Evolutionary conservation across 2,888 invertebrate species (phyloP), one percentile per base, ranked within the genome.

Genomic region (Tetragonula carbonaria): DNA sequence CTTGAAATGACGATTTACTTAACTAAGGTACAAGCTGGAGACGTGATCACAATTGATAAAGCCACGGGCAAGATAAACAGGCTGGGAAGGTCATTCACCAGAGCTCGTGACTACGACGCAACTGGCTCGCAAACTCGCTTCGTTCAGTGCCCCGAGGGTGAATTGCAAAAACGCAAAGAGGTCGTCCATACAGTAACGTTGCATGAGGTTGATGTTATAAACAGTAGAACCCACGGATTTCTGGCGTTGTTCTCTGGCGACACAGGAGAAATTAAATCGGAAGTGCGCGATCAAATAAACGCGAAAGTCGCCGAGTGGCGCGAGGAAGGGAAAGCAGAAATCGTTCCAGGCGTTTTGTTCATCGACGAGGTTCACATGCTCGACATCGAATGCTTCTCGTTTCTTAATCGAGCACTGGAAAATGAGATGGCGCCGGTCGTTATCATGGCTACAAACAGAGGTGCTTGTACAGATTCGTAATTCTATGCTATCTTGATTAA

Each of bases 141-240:
- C 95, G 99, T 99, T 0, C 99, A 99, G 91, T 99, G 99, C 93
- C 99, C 99, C 0, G 99, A 99, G 92, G 99, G 99, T 0, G 99
- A 99, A 94, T 95, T 99, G 16, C 99, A 99, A 95, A 99, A 99
- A 93, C 96, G 99, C 38, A 99, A 99, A 94, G 98, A 99, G 95
- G 99, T 98, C 0, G 99, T 99, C 0, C 99, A 99, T 94, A 99
- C 99, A 0, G 99, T 99, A 0, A 99, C 99, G 0, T 95, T 99
- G n/a, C 99, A 99, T 94, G 99, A 99, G 94, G 98, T 99, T 76
- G 99, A 99, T 94, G 99, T 99, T 8, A 99, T 99, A 93, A 99
- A 99, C 94, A 99, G 99, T 65, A 96, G 99, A 86, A 99, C 99
- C 0, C 99, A 99, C 93, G 99, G 99, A 0, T 99, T 99, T 93